Evolutionary conservation across 2,113 vertebrate species (phyloP), one percentile per base, ranked within the genome.

Genomic region (Trichomycterus rosablanca): DNA sequence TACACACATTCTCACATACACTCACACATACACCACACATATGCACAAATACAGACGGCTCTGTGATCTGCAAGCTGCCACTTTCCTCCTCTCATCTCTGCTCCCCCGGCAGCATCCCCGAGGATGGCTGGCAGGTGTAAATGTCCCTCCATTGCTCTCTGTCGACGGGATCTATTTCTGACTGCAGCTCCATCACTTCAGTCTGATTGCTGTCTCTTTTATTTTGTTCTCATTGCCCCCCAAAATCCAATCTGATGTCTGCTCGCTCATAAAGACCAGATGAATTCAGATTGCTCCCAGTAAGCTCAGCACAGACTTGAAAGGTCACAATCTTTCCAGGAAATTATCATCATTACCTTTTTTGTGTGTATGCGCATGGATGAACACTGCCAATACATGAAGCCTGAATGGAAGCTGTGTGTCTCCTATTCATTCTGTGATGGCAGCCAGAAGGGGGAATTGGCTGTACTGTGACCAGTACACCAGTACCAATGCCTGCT

Each of bases 261-360:
- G 52, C 24, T 42, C 35, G 28, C 22, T 67, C 56, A 66, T 52
- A 54, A 35, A 48, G 43, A 18, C 24, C 26, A 49, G 54, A 54
- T 68, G 58, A 50, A 66, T 67, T 71, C 55, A 61, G 23, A 51
- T 59, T 34, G 39, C 50, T 57, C 49, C 50, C 55, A 51, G 52
- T 44, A 19, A 66, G 57, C 26, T 57, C 20, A 3, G 54, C 39
- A 55, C 35, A 49, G 60, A 51, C 50, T 67, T 55, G 20, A 68
- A 70, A 78, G 70, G 72, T 75, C 64, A 68, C 44, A 68, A 42
- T 68, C 68, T 62, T 59, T 73, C 45, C 40, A 37, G 52, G 52
- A 73, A 68, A 68, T 39, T 32, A 66, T 67, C 51, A 42, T 62
- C 58, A 71, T 68, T 65, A 59, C 48, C 66, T 65, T 63, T 53